These are phyloP conservation scores for Latrodectus hesperus DNA, from an alignment of 2,888 invertebrate species.

Conservation along the genomic window DNA sequence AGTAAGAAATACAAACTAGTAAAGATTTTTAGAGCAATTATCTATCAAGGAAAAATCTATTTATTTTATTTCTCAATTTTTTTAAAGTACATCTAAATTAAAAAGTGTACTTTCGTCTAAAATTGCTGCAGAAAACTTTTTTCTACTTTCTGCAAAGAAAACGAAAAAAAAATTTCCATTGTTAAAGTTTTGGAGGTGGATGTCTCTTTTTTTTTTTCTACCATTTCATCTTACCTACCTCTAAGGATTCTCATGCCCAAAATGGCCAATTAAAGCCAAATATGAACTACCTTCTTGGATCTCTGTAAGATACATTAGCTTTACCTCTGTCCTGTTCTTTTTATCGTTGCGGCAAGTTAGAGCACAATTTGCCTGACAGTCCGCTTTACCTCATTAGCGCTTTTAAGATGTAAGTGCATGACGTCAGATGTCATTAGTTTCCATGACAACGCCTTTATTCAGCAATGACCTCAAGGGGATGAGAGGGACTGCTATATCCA, in stretches of 20 bases:
- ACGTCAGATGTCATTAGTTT: constrained; percentile 68
- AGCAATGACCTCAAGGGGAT: constrained; percentile 25
- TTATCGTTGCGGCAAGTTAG: constrained; percentile 35
- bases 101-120: neutral
- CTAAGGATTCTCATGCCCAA: constrained; percentile 33
- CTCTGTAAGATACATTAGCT: constrained; percentile 35
- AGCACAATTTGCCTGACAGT: constrained; percentile 48
- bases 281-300: constrained; percentile 7
- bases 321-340: constrained; percentile 29
- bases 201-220: neutral
- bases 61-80: no score
- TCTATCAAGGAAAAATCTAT: no score
- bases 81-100: neutral
- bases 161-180: no score
- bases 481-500: constrained; percentile 8
- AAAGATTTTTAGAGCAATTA: no score
- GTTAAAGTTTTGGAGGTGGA: neutral
- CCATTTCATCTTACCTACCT: constrained; percentile 11
- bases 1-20: no score
- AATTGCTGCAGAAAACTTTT: no score
- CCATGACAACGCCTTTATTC: constrained; percentile 64
- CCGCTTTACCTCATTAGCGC: constrained; percentile 65
- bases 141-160: no score
- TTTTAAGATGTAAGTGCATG: constrained; percentile 62
- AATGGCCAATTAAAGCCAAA: constrained; percentile 64